phyloP scores from a whole-genome alignment of 2,797 vertebrate species.

The Bufotes viridis region DNA sequence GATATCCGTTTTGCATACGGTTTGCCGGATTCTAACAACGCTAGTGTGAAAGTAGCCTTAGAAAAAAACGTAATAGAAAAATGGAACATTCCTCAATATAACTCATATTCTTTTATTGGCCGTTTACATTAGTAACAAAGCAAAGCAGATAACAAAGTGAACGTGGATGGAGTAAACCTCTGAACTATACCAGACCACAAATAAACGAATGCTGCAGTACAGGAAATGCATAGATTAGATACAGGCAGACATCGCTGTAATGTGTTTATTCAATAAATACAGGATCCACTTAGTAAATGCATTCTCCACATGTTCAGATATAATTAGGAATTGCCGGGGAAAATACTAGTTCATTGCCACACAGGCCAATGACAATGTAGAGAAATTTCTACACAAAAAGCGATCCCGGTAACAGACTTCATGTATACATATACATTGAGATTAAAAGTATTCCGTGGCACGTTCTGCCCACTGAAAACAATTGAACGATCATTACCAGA shows the following conservation, averaged over 20 bases:
- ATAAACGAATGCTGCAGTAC: neutral
- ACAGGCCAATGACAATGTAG: slow-evolving; percentile 10
- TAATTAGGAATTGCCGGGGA: slow-evolving; percentile 54
- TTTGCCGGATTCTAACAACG: too few species aligned
- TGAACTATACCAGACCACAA: neutral
- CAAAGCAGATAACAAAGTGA: neutral
- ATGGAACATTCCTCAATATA: too few species aligned
- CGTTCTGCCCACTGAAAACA: too few species aligned
- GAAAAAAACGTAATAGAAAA: too few species aligned
- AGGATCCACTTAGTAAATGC: slow-evolving; percentile 42
- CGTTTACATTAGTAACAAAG: neutral
- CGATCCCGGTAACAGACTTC: neutral
- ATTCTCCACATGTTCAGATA: slow-evolving; percentile 35
- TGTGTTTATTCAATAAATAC: slow-evolving; percentile 39
- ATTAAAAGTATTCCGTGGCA: too few species aligned
- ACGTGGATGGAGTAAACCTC: neutral
- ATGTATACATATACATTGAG: too few species aligned
- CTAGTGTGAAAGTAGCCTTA: too few species aligned
- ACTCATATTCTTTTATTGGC: neutral
- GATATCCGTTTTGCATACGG: too few species aligned
- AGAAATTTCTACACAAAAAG: slow-evolving; percentile 10
- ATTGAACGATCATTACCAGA: too few species aligned
- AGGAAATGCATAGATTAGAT: neutral
- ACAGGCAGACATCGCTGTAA: neutral
- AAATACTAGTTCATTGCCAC: slow-evolving; percentile 20